Percentiles rank a stretch among this genome's conserved stretches.
phyloP scores from a whole-genome alignment of 2,113 vertebrate species.

The Tupaia tana region DNA sequence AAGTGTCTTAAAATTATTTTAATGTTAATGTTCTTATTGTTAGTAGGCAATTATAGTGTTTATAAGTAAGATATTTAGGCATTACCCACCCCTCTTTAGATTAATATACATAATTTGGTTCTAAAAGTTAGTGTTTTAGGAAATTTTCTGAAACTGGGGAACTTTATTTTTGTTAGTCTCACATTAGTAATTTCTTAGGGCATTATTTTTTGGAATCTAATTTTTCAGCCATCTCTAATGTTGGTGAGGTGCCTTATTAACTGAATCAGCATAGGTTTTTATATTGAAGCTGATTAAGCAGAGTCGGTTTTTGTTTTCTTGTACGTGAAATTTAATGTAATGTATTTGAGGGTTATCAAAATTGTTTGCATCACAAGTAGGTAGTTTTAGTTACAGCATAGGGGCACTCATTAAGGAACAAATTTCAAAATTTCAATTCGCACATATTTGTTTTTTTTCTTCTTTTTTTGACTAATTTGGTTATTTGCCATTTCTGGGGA shows the following conservation, averaged over 20 bases:
- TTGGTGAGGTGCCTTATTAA: slow-evolving; percentile 55
- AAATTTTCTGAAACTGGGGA: slow-evolving; percentile 13
- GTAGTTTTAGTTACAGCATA: slow-evolving; percentile 67
- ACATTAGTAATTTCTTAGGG: slow-evolving; percentile 34
- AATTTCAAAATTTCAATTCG: slow-evolving; percentile 85
- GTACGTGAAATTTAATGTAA: slow-evolving; percentile 64
- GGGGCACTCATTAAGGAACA: slow-evolving; percentile 72
- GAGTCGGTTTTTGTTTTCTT: slow-evolving; percentile 55
- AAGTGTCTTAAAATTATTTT: slow-evolving; percentile 25
- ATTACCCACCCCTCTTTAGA: slow-evolving; percentile 37
- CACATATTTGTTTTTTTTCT: slow-evolving; percentile 84
- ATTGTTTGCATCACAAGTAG: slow-evolving; percentile 77
- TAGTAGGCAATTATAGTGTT: slow-evolving; percentile 51
- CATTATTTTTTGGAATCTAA: slow-evolving; percentile 49
- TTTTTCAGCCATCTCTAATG: slow-evolving; percentile 42
- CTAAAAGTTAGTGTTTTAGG: slow-evolving; percentile 55
- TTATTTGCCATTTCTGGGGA: slow-evolving; percentile 92
- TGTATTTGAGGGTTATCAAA: slow-evolving; percentile 64
- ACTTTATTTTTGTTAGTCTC: not conserved
- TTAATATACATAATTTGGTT: slow-evolving; percentile 60
- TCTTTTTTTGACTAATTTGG: slow-evolving; percentile 87
- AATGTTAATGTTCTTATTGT: slow-evolving; percentile 7
- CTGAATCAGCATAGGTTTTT: slow-evolving; percentile 40
- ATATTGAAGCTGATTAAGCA: slow-evolving; percentile 53
- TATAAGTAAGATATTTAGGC: slow-evolving; percentile 47